Evolutionary conservation across 2,888 invertebrate species (phyloP).

Genomic region (Cosmia pyralina): DNA sequence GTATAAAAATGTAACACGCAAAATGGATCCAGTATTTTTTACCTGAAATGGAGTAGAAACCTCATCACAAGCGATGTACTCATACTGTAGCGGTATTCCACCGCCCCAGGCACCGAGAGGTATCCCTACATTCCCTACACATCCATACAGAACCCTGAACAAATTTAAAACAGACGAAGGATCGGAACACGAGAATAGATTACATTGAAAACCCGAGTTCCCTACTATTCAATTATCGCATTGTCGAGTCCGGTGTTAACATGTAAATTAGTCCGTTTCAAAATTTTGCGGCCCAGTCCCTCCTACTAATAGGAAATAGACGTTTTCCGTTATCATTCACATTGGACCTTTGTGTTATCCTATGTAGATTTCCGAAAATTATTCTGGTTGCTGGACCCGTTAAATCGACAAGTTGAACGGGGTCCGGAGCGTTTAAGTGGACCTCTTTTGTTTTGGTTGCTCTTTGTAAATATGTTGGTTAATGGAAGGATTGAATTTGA

Average conservation of each 20-base stretch:
- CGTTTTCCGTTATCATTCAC: slow-evolving; percentile 83
- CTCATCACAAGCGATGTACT: slow-evolving; percentile 13
- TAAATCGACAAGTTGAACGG: slow-evolving; percentile 74
- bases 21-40: not conserved
- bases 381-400: slow-evolving; percentile 72
- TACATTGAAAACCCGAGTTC: slow-evolving; percentile 71
- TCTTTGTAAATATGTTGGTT: slow-evolving; percentile 61
- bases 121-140: slow-evolving; percentile 1
- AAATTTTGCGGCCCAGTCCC: slow-evolving; percentile 79
- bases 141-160: slow-evolving; percentile 47
- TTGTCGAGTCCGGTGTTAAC: slow-evolving; percentile 81
- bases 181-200: slow-evolving; percentile 74
- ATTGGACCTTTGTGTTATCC: slow-evolving; percentile 81
- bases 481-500: slow-evolving; percentile 51
- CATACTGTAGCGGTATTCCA: not conserved
- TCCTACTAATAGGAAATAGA: slow-evolving; percentile 83
- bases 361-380: slow-evolving; percentile 78
- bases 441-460: slow-evolving; percentile 58
- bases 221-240: slow-evolving; percentile 83
- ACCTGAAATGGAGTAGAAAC: slow-evolving; percentile 1
- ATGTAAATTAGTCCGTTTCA: slow-evolving; percentile 86
- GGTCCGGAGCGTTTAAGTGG: slow-evolving; percentile 58
- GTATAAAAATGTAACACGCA: slow-evolving; percentile 5
- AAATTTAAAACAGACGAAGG: slow-evolving; percentile 78
- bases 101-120: slow-evolving; percentile 30